Evolutionary conservation across 2,888 invertebrate species (phyloP).

Genomic region (Oligia strigilis): DNA sequence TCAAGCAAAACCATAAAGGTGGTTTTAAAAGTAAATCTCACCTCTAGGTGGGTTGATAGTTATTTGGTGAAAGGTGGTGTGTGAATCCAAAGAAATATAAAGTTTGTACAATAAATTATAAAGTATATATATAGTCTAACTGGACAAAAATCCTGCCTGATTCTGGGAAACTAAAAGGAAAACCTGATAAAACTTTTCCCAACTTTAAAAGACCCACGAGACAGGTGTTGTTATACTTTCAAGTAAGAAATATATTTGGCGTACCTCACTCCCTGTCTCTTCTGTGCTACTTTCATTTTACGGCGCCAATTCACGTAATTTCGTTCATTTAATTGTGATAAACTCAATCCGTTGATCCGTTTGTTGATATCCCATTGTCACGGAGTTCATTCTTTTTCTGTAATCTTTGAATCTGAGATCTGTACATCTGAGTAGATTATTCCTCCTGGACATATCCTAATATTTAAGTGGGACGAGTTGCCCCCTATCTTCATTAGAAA

Average conservation of each 20-base stretch:
- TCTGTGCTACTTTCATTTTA: neutral
- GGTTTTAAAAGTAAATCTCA: neutral
- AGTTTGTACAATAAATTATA: neutral
- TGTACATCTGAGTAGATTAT: neutral
- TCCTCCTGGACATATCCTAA: neutral
- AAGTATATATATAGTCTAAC: neutral
- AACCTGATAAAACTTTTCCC: neutral
- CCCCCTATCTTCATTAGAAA: no score
- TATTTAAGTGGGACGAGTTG: no score
- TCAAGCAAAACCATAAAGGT: neutral
- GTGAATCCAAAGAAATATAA: neutral
- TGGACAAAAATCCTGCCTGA: neutral
- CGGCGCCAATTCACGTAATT: constrained; percentile 11
- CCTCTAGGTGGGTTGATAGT: neutral
- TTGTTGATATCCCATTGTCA: constrained; percentile 21
- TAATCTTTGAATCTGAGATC: no score
- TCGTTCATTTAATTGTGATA: constrained; percentile 16
- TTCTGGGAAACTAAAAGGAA: neutral
- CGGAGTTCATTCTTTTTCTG: neutral
- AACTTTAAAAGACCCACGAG: neutral
- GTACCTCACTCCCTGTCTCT: neutral
- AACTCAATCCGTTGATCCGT: constrained; percentile 16
- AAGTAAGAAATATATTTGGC: no score
- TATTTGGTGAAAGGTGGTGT: neutral
- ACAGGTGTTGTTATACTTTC: no score